phyloP scores from a whole-genome alignment of 2,797 vertebrate species.

The Myotis pilosus region DNA sequence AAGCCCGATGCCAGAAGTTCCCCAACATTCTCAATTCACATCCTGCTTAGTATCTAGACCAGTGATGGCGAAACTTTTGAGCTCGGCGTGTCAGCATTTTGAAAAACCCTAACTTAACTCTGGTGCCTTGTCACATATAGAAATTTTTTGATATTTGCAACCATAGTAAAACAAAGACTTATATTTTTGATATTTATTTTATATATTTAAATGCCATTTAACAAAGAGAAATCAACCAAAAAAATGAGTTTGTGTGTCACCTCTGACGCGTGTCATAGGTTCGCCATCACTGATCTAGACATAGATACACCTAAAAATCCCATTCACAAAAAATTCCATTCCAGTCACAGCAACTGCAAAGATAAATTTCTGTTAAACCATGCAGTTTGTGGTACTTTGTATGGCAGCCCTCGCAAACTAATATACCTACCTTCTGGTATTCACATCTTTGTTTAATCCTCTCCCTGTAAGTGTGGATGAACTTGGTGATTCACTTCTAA shows the following conservation, averaged over 20 bases:
- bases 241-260: too few relatives aligned
- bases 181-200: too few relatives aligned
- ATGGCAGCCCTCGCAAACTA: neutral
- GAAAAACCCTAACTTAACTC: too few relatives aligned
- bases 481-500: neutral
- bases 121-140: too few relatives aligned
- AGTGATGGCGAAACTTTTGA: too few relatives aligned
- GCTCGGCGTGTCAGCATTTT: too few relatives aligned
- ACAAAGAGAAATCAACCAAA: too few relatives aligned
- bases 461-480: neutral
- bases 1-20: neutral
- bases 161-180: too few relatives aligned
- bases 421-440: neutral
- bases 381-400: neutral
- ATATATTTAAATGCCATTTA: too few relatives aligned
- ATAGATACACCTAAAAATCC: neutral
- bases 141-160: too few relatives aligned
- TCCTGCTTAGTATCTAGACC: neutral
- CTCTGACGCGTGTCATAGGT: too few relatives aligned
- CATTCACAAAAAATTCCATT: neutral
- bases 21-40: neutral
- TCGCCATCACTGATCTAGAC: too few relatives aligned
- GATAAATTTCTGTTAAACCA: neutral
- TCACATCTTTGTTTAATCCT: neutral
- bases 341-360: neutral